Base-by-base conservation (phyloP, 2,113 vertebrate genomes). In the Phyllostomus hastatus region DNA sequence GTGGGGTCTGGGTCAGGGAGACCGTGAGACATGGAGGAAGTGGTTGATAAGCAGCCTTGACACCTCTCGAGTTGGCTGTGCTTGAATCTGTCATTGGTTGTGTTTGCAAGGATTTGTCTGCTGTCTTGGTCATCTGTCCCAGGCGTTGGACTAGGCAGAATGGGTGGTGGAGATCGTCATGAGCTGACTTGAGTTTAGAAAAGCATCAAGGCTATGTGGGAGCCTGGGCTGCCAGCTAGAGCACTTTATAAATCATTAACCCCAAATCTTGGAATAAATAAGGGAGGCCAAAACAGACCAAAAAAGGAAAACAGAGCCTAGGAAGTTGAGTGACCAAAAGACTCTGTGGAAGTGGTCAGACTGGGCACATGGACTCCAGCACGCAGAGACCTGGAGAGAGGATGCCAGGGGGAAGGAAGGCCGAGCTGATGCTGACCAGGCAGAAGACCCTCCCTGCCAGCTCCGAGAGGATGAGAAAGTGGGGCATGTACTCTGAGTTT, bases 1-100 rank as follows among this genome's bases (percentile, higher is more conserved):
- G 2, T 24, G 50, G 59, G 64, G 8, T 12, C 33, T 35, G 9
- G 22, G 10, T 35, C 38, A 73, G 67, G 50, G 76, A 95, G 50
- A 22, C 5, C 31, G 3, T 0, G 20, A 41, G 61, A 16, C 16
- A 1, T 16, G 4, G 1, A 0, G 24, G 48, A 46, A 33, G 41
- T 43, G 10, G 5, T 24, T 35, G 26, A 43, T 38, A 15, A 10
- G 12, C 15, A 10, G 0, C 24, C 11, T 48, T 26, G 1, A 0
- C 2, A 6, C 67, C 26, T 59, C 66, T 81, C 5, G 3, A 10
- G 14, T 7, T 38, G 31, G 31, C 41, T 1, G 0, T 7, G 20
- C 75, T 20, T 52, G 72, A 35, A 41, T 95, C 14, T 76, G 52
- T 43, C 10, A 75, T 19, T 48, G 10, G 4, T 57, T 33, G 41